Evolutionary conservation across 2,888 invertebrate species (phyloP), one percentile per base, ranked within the genome.

Genomic region (Melanargia galathea): DNA sequence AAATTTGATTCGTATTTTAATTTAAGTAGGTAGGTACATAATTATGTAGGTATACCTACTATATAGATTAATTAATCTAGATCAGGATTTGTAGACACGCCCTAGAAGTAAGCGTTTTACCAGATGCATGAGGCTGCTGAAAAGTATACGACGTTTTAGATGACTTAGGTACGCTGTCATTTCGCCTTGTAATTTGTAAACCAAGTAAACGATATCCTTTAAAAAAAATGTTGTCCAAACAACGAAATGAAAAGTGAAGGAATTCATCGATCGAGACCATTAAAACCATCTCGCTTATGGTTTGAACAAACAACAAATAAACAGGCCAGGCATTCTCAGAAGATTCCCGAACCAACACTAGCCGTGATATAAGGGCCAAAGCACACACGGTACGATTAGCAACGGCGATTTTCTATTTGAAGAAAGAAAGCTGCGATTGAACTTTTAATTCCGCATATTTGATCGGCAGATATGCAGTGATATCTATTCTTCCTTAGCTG

Each of bases 241-340:
- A 83, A 78, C 75, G 84, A 86, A 84, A 87, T 79, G 75, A 84
- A 87, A 83, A 87, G 87, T 87, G 81, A 81, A 82, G 79, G 76
- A 80, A 83, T 79, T 78, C 76, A 77, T 77, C 78, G 79, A 80
- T 79, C 74, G 75, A 71, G 73, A 70, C 78, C 81, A 82, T 85
- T 83, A 86, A 83, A 80, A 80, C 75, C 74, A 74, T 81, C 75
- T 73, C 73, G 85, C 77, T 87, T 83, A 87, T 87, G 76, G 73
- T 80, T 86, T 83, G 75, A 73, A 79, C 79, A 86, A 86, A 90
- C 83, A 90, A 72, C 73, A 71, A 77, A 75, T 79, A 74, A 78
- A 77, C 76, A 75, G 73, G 74, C 77, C 77, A 75, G n/a, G 76
- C 65, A 74, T 87, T 88, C 87, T 86, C 73, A 83, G 85, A 87